Conservation (phyloP, 2,888 invertebrate species). For the Epirrita christyi region DNA sequence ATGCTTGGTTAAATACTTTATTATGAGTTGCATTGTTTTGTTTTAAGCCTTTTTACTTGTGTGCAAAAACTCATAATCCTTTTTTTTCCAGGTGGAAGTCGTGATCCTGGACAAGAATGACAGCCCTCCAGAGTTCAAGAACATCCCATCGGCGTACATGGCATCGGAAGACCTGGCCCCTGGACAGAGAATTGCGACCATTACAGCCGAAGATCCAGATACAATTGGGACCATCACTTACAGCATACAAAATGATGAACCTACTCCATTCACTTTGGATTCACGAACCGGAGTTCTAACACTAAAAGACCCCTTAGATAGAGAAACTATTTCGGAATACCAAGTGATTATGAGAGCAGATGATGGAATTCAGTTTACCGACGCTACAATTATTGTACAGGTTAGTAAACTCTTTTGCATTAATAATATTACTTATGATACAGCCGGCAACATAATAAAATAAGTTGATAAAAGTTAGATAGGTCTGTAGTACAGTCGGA, state of each 20-base stretch:
- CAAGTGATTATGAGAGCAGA: constrained; percentile 92
- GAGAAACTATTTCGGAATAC: constrained; percentile 92
- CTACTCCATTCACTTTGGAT: constrained; percentile 90
- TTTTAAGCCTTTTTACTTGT: constrained; percentile 34
- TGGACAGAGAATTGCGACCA: constrained; percentile 90
- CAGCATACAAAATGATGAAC: constrained; percentile 87
- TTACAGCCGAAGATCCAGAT: constrained; percentile 94
- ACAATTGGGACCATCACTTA: constrained; percentile 91
- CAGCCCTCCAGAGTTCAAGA: constrained; percentile 95
- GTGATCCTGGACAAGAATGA: constrained; percentile 96
- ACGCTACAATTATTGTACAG: constrained; percentile 90
- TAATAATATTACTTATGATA: constrained; percentile 8
- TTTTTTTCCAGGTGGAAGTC: constrained; percentile 91
- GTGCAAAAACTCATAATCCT: constrained; percentile 10
- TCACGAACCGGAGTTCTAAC: constrained; percentile 88
- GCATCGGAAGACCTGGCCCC: constrained; percentile 94
- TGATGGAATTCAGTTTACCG: constrained; percentile 95
- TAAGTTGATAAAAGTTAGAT: constrained; percentile 30
- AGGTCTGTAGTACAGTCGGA: constrained; percentile 30
- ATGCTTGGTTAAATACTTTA: constrained; percentile 52
- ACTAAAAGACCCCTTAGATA: constrained; percentile 91
- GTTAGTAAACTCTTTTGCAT: constrained; percentile 77
- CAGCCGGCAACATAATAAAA: constrained; percentile 18
- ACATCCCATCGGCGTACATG: constrained; percentile 88
- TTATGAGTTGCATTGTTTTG: constrained; percentile 59